Evolutionary conservation across 1,140 invertebrate species (phyloP).

Genomic region (Zaprionus nigranus): DNA sequence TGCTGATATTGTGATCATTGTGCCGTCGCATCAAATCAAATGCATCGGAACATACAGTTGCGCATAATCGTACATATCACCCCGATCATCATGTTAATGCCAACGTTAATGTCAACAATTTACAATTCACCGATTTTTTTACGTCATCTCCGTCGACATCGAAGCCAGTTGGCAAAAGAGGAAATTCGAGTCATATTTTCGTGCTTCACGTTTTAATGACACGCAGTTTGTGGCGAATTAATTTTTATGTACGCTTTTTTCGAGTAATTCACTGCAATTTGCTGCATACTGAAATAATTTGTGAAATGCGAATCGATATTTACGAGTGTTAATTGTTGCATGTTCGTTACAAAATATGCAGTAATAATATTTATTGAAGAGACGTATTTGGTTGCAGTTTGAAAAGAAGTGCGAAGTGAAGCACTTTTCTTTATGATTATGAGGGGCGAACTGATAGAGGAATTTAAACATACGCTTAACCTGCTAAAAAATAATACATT

Average conservation of each 20-base stretch:
- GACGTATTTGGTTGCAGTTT: too few species aligned
- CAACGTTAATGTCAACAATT: constrained; percentile 75
- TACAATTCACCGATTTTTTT: constrained; percentile 57
- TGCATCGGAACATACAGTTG: constrained; percentile 38
- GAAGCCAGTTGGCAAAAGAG: constrained; percentile 15
- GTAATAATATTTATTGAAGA: neutral
- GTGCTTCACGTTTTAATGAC: constrained; percentile 52
- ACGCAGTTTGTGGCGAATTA: constrained; percentile 62
- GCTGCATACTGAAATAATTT: constrained; percentile 21
- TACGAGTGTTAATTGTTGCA: constrained; percentile 25
- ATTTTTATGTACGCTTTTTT: constrained; percentile 65
- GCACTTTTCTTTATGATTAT: too few species aligned
- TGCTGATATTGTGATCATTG: constrained; percentile 1
- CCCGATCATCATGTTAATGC: constrained; percentile 50
- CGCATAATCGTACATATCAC: neutral
- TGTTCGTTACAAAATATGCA: constrained; percentile 8
- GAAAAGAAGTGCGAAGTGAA: too few species aligned
- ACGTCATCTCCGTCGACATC: neutral
- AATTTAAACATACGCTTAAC: too few species aligned
- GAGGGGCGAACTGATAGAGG: too few species aligned
- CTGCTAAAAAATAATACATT: too few species aligned
- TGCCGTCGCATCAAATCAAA: constrained; percentile 47
- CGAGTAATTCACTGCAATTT: constrained; percentile 53
- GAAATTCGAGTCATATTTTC: constrained; percentile 35
- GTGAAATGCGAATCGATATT: neutral